Conservation (phyloP, 2,113 vertebrate species). For the Gnathonemus echidnorhynchus region DNA sequence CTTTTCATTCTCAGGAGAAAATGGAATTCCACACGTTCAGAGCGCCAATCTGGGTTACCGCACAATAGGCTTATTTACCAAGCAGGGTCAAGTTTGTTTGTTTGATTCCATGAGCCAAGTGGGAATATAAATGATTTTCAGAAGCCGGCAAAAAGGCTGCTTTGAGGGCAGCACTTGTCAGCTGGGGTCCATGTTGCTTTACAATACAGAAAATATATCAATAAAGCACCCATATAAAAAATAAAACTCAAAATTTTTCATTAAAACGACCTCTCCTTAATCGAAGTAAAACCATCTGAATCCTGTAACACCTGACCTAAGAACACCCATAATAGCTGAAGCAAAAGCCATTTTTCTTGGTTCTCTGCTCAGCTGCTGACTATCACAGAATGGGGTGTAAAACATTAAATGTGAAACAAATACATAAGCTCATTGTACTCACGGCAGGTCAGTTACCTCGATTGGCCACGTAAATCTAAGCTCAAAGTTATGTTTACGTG, state of each 20-base stretch:
- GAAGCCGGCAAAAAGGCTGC: background rate
- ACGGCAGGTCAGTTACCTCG: background rate
- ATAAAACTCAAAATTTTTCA: background rate
- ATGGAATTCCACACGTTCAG: background rate
- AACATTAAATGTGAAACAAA: conserved; percentile 17
- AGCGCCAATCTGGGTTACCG: background rate
- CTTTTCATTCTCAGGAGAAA: background rate
- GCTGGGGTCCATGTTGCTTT: background rate
- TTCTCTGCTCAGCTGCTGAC: conserved; percentile 9
- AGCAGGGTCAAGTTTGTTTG: conserved; percentile 6
- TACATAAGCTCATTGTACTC: background rate
- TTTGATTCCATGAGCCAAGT: background rate
- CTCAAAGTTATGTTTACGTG: conserved; percentile 22
- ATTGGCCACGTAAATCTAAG: background rate
- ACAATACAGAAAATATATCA: background rate
- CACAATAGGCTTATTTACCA: background rate
- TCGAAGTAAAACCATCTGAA: background rate
- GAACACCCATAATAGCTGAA: background rate
- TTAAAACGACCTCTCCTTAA: background rate
- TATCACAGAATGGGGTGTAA: conserved; percentile 7
- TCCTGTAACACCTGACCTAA: background rate
- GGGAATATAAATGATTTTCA: background rate
- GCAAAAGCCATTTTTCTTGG: conserved; percentile 9
- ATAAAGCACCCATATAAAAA: background rate
- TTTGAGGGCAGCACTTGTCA: background rate